Conservation (phyloP, 2,113 vertebrate genomes). For the Archilochus colubris region DNA sequence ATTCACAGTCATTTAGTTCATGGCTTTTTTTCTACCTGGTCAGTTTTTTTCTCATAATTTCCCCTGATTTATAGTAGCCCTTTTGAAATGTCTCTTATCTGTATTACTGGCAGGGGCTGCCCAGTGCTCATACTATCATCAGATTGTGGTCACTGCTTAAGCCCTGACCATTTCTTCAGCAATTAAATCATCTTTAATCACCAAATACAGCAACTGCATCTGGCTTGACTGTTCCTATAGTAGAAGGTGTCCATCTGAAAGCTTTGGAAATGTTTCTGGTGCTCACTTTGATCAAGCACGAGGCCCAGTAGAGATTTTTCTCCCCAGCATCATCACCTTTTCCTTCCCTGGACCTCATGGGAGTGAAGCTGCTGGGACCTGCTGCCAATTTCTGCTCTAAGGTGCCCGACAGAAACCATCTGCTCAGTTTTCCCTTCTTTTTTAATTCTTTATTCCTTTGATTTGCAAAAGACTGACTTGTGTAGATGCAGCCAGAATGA, state of each 20-base stretch:
- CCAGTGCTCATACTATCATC: neutral
- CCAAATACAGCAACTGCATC: neutral
- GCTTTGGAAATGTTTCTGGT: neutral
- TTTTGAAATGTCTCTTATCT: neutral
- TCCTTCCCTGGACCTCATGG: rapidly evolving
- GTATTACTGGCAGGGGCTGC: constrained; percentile 1
- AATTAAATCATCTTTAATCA: neutral
- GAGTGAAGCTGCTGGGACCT: neutral
- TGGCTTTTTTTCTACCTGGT: constrained; percentile 24
- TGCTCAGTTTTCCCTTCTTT: neutral
- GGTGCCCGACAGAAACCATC: neutral
- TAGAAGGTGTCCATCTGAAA: neutral
- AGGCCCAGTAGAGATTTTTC: neutral
- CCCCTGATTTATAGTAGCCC: neutral
- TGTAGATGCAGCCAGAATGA: neutral
- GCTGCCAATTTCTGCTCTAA: neutral
- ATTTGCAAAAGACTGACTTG: neutral
- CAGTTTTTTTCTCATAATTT: constrained; percentile 20
- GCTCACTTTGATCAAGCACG: rapidly evolving
- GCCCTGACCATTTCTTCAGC: neutral
- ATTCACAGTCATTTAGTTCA: constrained; percentile 27
- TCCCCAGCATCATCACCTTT: neutral
- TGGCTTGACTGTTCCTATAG: neutral
- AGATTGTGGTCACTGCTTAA: neutral
- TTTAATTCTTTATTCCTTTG: neutral